Base-by-base conservation (phyloP, 2,113 vertebrate genomes). In the Perognathus longimembris region DNA sequence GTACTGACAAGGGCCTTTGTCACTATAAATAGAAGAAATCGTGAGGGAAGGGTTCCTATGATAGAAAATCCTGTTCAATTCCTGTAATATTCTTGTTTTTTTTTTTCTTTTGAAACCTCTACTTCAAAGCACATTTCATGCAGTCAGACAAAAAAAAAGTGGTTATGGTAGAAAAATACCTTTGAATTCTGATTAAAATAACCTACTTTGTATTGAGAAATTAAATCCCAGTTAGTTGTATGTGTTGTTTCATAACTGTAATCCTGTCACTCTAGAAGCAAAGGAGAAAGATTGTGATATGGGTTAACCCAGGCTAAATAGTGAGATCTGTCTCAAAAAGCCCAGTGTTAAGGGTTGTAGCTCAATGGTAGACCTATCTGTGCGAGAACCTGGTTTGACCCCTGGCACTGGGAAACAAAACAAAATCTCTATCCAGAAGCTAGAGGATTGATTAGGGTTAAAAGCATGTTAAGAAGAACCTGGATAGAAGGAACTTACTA, bases 1-100 rank as follows among this genome's bases (percentile, higher is more conserved):
- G 67, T 94, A 74, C 77, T 92, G 92, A 91, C 89, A 92, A 81
- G 69, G 38, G 77, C 86, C 91, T 94, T 91, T 91, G 73, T 93
- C 50, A 81, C 26, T 61, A 28, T 80, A 86, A 92, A 91, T 66
- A 84, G 91, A 26, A 79, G 36, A 91, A 66, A 57, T 94, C 83
- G 85, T 90, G 45, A 20, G 79, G 63, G 67, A 92, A 26, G 50
- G 30, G 30, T 86, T 94, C 66, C 17, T 32, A 74, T 94, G 74
- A 50, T 76, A 81, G 64, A 86, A 91, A 95, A 91, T 89, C 63
- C 40, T 82, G 22, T 81, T 96, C 59, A 77, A 38, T 89, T 92
- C 42, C 32, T 75, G 17, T 91, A 77, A 81, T 93, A 73, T 12
- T 95, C 79, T 87, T 89, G 10, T 80, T 91, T 94, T 14, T 64